These are phyloP conservation scores for Hirtodrosophila confusa DNA, from an alignment of 2,888 invertebrate genomes.

Conservation along the genomic window DNA sequence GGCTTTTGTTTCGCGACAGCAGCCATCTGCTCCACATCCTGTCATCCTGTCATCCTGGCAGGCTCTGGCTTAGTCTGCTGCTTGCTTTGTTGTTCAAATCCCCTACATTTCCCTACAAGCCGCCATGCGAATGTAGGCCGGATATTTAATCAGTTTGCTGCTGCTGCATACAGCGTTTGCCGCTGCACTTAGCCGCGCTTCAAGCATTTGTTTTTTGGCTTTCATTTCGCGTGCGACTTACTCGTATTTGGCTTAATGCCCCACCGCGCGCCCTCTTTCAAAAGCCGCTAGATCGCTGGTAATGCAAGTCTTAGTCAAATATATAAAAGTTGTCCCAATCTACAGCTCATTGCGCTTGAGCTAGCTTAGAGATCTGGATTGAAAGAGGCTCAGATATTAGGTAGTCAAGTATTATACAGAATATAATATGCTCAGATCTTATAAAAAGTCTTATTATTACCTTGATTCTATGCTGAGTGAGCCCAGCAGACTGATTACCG, in stretches of 20 bases:
- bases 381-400: too few species aligned
- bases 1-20: conserved; percentile 62
- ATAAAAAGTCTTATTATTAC: too few species aligned
- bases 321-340: conserved; percentile 8
- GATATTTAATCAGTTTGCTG: conserved; percentile 76
- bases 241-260: conserved; percentile 6
- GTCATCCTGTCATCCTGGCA: conserved; percentile 3
- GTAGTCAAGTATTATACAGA: too few species aligned
- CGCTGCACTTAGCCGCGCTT: conserved; percentile 36
- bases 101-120: conserved; percentile 44
- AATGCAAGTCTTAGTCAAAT: conserved; percentile 22
- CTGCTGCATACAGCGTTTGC: conserved; percentile 39
- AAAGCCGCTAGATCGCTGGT: not conserved
- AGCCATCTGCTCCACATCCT: conserved; percentile 28
- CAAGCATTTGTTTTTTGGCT: conserved; percentile 49
- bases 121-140: conserved; percentile 58
- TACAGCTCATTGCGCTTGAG: not conserved
- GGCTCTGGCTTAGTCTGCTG: conserved; percentile 39
- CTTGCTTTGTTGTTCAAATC: conserved; percentile 75
- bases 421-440: too few species aligned
- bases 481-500: too few species aligned
- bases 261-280: too few species aligned
- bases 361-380: not conserved
- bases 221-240: conserved; percentile 17
- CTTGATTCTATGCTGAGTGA: too few species aligned